Conservation (phyloP, 2,888 invertebrate species). For the Nemoura dubitans region DNA sequence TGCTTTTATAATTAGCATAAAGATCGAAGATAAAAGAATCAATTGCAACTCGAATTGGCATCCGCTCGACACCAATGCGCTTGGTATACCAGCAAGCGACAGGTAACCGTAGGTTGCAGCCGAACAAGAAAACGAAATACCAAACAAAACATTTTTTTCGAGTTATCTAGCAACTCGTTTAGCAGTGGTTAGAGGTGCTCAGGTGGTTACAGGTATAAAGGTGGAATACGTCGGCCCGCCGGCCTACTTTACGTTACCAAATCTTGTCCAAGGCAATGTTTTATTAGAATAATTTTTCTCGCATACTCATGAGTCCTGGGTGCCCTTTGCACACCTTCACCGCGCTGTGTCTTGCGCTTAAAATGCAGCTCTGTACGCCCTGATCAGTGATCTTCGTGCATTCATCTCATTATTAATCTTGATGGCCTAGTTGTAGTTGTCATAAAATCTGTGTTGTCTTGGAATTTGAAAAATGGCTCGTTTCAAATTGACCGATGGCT, state of each 20-base stretch:
- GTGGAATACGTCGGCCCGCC: not conserved
- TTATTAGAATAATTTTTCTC: not conserved
- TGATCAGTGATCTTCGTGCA: too few relatives aligned
- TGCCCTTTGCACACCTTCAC: not conserved
- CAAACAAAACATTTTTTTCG: not conserved
- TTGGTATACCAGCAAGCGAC: not conserved
- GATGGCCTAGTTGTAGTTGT: not conserved
- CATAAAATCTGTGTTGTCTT: not conserved
- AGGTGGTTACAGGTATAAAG: not conserved
- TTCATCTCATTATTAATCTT: not conserved
- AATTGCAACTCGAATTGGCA: not conserved
- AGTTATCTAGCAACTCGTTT: not conserved
- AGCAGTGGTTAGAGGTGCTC: too few relatives aligned
- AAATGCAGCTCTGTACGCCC: not conserved
- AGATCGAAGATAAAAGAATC: not conserved
- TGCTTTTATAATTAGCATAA: too few relatives aligned
- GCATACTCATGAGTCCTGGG: not conserved
- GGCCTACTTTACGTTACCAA: constrained; percentile 27
- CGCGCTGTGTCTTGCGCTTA: not conserved
- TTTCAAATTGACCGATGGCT: not conserved
- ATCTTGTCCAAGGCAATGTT: constrained; percentile 21
- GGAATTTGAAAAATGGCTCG: not conserved
- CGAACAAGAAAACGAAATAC: not conserved
- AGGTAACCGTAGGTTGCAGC: not conserved
- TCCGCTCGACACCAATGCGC: not conserved